A percentile compares a stretch with the other conserved stretches of the same genome.
phyloP scores from a whole-genome alignment of 2,113 vertebrate genomes.

The Sinocyclocheilus maitianheensis region DNA sequence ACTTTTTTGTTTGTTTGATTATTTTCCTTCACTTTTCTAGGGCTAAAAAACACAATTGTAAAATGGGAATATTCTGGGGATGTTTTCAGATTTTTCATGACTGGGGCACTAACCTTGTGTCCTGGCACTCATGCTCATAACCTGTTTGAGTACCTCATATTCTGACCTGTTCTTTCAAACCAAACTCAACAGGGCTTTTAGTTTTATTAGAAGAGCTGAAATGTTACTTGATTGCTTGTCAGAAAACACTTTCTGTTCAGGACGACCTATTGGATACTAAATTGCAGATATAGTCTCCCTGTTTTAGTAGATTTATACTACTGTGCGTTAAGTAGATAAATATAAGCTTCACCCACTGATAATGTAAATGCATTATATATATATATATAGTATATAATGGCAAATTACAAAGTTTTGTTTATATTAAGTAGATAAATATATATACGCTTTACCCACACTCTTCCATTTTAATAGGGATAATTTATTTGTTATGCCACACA shows the following conservation, averaged over 20 bases:
- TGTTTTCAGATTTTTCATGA: background rate
- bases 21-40: background rate
- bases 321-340: no score
- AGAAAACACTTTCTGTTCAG: background rate
- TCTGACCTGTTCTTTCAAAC: background rate
- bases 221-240: background rate
- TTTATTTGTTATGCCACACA: slow-evolving; percentile 74
- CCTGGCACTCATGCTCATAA: background rate
- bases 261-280: background rate
- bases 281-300: background rate
- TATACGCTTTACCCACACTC: background rate
- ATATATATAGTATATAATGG: background rate
- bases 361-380: background rate
- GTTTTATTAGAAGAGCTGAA: background rate
- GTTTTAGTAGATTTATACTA: background rate
- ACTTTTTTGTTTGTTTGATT: background rate
- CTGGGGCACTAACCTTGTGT: background rate
- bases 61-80: background rate
- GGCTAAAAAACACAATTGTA: background rate
- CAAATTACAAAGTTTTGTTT: background rate
- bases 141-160: background rate
- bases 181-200: background rate
- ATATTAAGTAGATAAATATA: background rate
- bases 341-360: no score
- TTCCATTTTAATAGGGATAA: slow-evolving; percentile 66